Evolutionary conservation across 2,113 vertebrate species (phyloP).

Genomic region (Thinocorus orbignyianus): DNA sequence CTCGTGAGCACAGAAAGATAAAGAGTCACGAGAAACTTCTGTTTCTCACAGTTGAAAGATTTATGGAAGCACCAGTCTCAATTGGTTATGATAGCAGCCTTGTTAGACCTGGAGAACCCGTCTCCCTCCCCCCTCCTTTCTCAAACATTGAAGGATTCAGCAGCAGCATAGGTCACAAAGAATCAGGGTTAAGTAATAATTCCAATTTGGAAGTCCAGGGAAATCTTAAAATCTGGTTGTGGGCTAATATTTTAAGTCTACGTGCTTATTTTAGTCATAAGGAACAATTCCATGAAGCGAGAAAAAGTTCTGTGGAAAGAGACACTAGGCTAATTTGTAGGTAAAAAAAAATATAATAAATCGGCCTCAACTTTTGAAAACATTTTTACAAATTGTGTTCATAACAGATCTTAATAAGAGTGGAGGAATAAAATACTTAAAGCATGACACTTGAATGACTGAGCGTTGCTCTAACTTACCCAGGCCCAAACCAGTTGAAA

Average conservation of each 20-base stretch:
- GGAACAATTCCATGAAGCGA: neutral
- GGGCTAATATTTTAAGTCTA: neutral
- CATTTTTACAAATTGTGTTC: neutral
- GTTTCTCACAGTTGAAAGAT: neutral
- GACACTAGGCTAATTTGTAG: neutral
- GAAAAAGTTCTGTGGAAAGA: neutral
- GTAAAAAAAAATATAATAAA: neutral
- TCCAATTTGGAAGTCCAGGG: neutral
- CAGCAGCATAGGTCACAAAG: neutral
- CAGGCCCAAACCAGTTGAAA: neutral
- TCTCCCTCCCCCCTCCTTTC: neutral
- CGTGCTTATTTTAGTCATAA: neutral
- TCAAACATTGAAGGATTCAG: neutral
- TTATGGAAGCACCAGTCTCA: neutral
- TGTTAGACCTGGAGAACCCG: neutral
- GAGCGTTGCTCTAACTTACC: neutral
- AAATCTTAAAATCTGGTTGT: neutral
- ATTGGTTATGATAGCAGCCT: neutral
- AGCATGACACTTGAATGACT: neutral
- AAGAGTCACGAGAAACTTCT: neutral
- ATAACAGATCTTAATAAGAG: neutral
- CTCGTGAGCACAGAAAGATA: neutral
- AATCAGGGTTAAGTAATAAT: neutral
- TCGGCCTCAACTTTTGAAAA: neutral
- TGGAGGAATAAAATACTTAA: neutral